Evolutionary conservation across 2,797 vertebrate species (phyloP).

Genomic region (Sebastes diaconus): DNA sequence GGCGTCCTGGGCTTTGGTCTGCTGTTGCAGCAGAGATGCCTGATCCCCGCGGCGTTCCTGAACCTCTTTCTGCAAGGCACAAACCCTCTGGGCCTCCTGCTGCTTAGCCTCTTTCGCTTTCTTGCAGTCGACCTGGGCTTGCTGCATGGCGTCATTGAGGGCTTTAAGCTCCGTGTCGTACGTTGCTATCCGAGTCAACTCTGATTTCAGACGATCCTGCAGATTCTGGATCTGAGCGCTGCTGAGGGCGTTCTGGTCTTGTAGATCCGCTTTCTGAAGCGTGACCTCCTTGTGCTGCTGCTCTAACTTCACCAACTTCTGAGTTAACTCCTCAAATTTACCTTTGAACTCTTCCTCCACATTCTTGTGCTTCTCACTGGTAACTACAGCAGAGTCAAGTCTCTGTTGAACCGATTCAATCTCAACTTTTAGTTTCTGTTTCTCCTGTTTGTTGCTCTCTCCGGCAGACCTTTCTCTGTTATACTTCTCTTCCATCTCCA

Average conservation of each 20-base stretch:
- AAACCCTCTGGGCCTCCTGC: conserved; percentile 74
- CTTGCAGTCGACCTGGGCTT: conserved; percentile 81
- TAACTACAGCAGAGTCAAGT: conserved; percentile 76
- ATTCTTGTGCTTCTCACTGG: conserved; percentile 77
- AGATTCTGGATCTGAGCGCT: conserved; percentile 73
- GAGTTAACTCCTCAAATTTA: conserved; percentile 77
- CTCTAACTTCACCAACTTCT: conserved; percentile 80
- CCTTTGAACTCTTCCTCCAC: conserved; percentile 75
- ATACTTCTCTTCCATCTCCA: conserved; percentile 77
- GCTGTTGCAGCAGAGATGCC: conserved; percentile 76
- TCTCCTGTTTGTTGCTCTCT: conserved; percentile 77
- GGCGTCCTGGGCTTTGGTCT: conserved; percentile 73
- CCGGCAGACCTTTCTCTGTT: conserved; percentile 71
- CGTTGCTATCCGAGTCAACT: conserved; percentile 77
- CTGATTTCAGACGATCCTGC: conserved; percentile 81
- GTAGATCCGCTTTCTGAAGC: conserved; percentile 74
- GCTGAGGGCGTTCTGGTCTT: conserved; percentile 77
- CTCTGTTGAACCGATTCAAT: conserved; percentile 80
- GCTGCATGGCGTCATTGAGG: conserved; percentile 77
- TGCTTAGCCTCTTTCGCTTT: conserved; percentile 69
- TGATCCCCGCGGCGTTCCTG: conserved; percentile 67
- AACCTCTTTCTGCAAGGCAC: conserved; percentile 81
- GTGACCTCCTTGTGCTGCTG: conserved; percentile 71
- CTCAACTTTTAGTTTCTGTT: conserved; percentile 78
- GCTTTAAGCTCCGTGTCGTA: conserved; percentile 83